These are phyloP conservation scores for Gerris lacustris DNA, from an alignment of 2,888 invertebrate species.

Conservation along the genomic window DNA sequence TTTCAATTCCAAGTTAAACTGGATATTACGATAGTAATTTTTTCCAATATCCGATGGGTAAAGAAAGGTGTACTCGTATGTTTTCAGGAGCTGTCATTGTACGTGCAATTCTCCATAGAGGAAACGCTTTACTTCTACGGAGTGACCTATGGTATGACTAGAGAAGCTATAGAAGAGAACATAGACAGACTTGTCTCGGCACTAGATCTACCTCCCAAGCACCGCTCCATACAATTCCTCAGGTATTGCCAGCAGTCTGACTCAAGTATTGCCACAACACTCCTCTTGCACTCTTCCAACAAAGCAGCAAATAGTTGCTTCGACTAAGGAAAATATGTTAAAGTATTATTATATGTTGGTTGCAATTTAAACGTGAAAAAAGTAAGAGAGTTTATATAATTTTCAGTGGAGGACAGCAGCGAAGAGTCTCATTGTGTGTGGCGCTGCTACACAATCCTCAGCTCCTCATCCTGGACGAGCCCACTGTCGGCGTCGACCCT, in stretches of 20 bases:
- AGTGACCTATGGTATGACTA: constrained; percentile 62
- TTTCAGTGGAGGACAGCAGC: not conserved
- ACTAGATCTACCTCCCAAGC: constrained; percentile 56
- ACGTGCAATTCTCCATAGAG: constrained; percentile 64
- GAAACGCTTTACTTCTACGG: constrained; percentile 82
- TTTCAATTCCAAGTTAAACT: no score
- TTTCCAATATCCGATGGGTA: no score
- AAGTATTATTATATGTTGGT: no score
- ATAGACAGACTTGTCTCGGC: constrained; percentile 27
- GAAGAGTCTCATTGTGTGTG: not conserved
- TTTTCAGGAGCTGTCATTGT: constrained; percentile 61
- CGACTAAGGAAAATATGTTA: no score
- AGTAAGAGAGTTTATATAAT: no score
- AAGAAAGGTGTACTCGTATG: not conserved
- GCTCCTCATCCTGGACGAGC: not conserved
- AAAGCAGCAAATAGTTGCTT: no score
- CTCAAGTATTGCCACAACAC: no score
- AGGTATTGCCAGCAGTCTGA: constrained; percentile 45
- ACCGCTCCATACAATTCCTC: constrained; percentile 52
- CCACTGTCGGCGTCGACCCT: not conserved
- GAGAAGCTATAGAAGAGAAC: constrained; percentile 24
- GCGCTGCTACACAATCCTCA: not conserved
- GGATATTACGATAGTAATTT: no score
- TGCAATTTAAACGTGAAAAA: no score
- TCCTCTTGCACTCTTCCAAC: no score